These are phyloP conservation scores for Poeciliopsis infans DNA, from an alignment of 2,797 vertebrate genomes.

Conservation along the genomic window DNA sequence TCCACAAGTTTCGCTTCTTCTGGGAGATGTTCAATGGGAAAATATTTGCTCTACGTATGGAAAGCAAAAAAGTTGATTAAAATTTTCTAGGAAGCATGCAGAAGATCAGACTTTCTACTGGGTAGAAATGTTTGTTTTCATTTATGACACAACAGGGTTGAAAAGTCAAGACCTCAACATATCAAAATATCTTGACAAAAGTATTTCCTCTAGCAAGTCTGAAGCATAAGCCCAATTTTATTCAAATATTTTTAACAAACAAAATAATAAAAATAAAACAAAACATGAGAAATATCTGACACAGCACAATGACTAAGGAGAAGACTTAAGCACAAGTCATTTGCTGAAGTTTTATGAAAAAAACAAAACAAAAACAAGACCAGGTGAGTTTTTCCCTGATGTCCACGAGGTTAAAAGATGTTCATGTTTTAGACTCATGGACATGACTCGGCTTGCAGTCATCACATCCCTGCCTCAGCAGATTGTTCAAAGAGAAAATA, in stretches of 20 bases:
- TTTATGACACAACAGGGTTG: background rate
- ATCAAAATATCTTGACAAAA: background rate
- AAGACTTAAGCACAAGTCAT: too few species aligned
- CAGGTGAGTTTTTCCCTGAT: slow-evolving; percentile 1
- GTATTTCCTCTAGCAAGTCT: too few species aligned
- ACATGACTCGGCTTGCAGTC: background rate
- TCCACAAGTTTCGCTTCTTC: background rate
- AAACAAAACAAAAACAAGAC: background rate
- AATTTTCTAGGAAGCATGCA: background rate
- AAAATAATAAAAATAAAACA: background rate
- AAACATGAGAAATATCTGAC: background rate
- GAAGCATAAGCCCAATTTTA: background rate
- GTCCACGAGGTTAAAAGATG: background rate
- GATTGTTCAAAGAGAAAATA: slow-evolving; percentile 11
- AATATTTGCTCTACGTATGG: background rate
- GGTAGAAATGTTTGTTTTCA: background rate
- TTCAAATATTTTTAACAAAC: background rate
- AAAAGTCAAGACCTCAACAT: background rate
- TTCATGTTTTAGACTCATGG: slow-evolving; percentile 31
- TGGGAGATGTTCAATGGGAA: background rate
- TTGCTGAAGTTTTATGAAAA: background rate
- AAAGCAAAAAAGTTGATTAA: background rate
- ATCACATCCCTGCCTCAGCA: too few species aligned
- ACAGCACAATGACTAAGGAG: background rate
- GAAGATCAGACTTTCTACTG: background rate